Evolutionary conservation across 2,888 invertebrate genomes (phyloP).

Genomic region (Ectemnius continuus): DNA sequence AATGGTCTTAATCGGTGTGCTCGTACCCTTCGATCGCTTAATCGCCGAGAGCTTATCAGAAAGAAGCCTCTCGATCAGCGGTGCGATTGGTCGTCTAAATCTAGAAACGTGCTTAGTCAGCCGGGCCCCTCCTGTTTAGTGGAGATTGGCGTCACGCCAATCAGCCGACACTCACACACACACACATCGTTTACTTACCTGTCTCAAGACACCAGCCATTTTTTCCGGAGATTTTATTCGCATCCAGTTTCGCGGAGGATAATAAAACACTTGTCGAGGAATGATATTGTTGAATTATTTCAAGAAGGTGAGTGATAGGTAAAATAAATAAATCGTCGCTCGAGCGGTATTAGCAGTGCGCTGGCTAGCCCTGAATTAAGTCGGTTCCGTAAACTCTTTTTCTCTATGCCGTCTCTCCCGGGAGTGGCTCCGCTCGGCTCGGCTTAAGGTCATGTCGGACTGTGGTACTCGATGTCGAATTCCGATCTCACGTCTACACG

Average conservation of each 20-base stretch:
- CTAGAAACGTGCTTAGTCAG: constrained; percentile 76
- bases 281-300: background rate
- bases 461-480: constrained; percentile 46
- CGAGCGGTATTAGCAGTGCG: constrained; percentile 12
- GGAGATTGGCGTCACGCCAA: constrained; percentile 76
- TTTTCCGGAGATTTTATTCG: constrained; percentile 34
- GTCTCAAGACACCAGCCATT: background rate
- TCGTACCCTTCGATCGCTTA: constrained; percentile 3
- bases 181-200: background rate
- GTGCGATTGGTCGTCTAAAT: constrained; percentile 75
- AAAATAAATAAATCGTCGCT: background rate
- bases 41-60: constrained; percentile 6
- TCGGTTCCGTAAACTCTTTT: constrained; percentile 31
- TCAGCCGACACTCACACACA: background rate
- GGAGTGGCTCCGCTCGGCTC: constrained; percentile 31
- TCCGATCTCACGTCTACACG: constrained; percentile 46
- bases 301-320: background rate
- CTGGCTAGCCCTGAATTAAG: constrained; percentile 37
- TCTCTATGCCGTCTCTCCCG: constrained; percentile 20
- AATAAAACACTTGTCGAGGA: background rate
- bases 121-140: constrained; percentile 78
- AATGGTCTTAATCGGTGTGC: background rate
- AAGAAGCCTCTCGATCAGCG: constrained; percentile 25
- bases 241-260: background rate
- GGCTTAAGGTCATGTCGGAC: constrained; percentile 40